Evolutionary conservation across 64 coral and sea anemone species (phyloP).

Genomic region (Pocillopora damicornis): DNA sequence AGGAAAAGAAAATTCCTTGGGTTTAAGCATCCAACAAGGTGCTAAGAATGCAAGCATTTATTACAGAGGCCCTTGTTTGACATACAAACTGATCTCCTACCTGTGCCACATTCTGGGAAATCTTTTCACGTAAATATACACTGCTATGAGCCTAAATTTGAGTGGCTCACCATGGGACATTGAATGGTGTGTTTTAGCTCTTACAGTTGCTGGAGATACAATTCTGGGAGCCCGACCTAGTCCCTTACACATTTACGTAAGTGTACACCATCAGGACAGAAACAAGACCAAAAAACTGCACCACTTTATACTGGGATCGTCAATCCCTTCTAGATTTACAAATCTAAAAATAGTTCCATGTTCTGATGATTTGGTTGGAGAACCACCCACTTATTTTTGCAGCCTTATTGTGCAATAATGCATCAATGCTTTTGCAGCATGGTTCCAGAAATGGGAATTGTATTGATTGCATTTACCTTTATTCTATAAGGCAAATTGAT

Average conservation of each 20-base stretch:
- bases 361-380: slow-evolving; percentile 9
- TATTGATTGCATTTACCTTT: slow-evolving; percentile 26
- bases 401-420: slow-evolving; percentile 24
- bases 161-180: background rate
- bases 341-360: background rate
- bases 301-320: background rate
- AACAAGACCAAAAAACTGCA: slow-evolving; percentile 4
- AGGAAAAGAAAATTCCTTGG: no score
- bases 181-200: background rate
- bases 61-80: background rate
- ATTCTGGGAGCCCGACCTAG: background rate
- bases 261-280: slow-evolving; percentile 14
- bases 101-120: background rate
- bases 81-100: background rate
- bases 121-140: background rate
- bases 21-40: background rate
- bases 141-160: slow-evolving; percentile 15
- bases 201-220: background rate
- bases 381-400: slow-evolving; percentile 40
- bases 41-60: background rate
- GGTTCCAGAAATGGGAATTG: slow-evolving; percentile 53
- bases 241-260: slow-evolving; percentile 3
- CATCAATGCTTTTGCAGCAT: slow-evolving; percentile 34
- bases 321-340: slow-evolving; percentile 16
- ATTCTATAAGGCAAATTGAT: background rate